Percentiles rank a stretch among this genome's conserved stretches.
phyloP scores from a whole-genome alignment of 2,888 invertebrate species.

The Lithodes maja region DNA sequence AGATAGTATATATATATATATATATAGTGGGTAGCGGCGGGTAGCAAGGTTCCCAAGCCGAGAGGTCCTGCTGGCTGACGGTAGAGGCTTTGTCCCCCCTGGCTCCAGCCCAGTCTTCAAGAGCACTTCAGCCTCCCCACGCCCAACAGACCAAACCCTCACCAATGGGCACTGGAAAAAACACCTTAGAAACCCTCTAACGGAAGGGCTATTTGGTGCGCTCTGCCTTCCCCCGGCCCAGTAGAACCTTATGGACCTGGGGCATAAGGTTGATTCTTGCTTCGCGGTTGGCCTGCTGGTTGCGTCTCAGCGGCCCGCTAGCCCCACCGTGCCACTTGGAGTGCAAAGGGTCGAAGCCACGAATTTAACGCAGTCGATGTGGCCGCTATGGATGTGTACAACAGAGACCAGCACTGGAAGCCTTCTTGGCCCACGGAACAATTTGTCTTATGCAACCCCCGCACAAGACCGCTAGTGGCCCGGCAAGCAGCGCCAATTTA shows the following conservation, averaged over 20 bases:
- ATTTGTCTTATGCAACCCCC: slow-evolving; percentile 55
- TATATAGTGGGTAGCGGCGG: too few relatives aligned
- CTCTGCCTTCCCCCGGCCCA: neutral
- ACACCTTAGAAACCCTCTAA: neutral
- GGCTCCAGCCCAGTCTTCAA: too few relatives aligned
- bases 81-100: too few relatives aligned
- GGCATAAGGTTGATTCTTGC: slow-evolving; percentile 54
- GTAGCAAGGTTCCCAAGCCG: too few relatives aligned
- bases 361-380: slow-evolving; percentile 62
- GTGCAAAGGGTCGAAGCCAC: slow-evolving; percentile 64
- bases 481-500: too few relatives aligned
- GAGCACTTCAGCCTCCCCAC: too few relatives aligned
- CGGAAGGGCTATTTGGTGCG: slow-evolving; percentile 36
- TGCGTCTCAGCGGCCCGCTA: slow-evolving; percentile 47
- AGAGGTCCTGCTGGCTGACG: too few relatives aligned
- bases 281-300: slow-evolving; percentile 37
- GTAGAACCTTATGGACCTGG: slow-evolving; percentile 22
- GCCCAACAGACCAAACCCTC: neutral
- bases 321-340: slow-evolving; percentile 58
- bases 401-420: slow-evolving; percentile 44
- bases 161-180: too few relatives aligned
- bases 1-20: too few relatives aligned
- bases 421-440: slow-evolving; percentile 37
- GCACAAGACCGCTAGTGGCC: neutral
- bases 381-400: slow-evolving; percentile 62